Evolutionary conservation across 1,140 invertebrate species (phyloP), one percentile per base, ranked within the genome.

Genomic region (Diprion similis): DNA sequence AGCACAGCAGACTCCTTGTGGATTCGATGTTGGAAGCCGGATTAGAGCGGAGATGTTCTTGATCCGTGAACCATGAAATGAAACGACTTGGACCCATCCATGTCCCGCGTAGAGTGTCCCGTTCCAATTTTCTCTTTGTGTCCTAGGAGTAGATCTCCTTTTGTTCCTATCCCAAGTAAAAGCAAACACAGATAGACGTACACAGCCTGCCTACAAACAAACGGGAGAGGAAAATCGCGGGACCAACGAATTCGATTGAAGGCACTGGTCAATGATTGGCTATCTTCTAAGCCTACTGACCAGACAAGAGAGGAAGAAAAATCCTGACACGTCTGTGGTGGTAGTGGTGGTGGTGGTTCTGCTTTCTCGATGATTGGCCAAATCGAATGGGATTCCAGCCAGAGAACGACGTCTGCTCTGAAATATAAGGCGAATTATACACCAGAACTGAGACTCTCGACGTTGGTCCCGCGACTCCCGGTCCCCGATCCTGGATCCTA

Each of bases 51-150:
- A 78, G 79, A 73, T 73, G 79, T 71, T 79, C 73, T 78, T 74
- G 78, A 79, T 79, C 70, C 76, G 51, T 71, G 74, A 74, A 77
- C 75, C 76, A 77, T 79, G 77, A 78, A 81, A 79, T 77, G 76
- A 78, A 81, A 79, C 77, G 71, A 76, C 72, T 75, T 72, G 74
- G 71, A 51, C 75, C 68, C 71, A 68, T 64, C 59, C 74, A 37
- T 37, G 24, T 37, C 24, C 24, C 24, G 6, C 24, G 24, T 37
- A 37, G 24, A 37, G 24, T 59, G 11, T 59, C 51, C n/a, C 51
- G 51, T 59, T 59, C n/a, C 24, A 37, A 37, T 37, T 37, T 37
- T 37, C 24, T 37, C 24, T 37, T 37, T 37, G 24, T 37, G 6
- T 37, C 24, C 24, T 37, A 3, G 24, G 1, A 37, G 24, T 37